Base-by-base conservation (phyloP, 2,797 vertebrate species). In the Enteromius unitaeniatus region DNA sequence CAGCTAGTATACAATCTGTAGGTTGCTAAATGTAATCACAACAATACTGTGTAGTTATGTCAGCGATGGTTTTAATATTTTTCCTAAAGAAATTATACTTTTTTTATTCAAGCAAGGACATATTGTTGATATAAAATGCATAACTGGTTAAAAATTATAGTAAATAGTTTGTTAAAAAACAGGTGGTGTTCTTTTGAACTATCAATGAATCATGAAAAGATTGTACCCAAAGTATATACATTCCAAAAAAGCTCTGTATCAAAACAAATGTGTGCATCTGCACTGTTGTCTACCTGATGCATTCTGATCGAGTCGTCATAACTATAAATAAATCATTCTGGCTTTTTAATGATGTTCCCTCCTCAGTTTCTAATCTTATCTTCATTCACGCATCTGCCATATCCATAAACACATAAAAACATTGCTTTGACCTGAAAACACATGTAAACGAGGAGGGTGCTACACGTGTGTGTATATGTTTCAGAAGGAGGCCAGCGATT, bases 401-500 rank as follows among this genome's bases (percentile, higher is more conserved):
- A 49, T 65, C 60, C 42, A 49, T 65, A 53, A 68, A 31, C 3
- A 5, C 7, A 21, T 14, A 5, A 42, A 62, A 8, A 4, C 4
- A 6, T 37, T 26, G 34, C 75, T 64, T 26, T 78, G 15, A 62
- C 42, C 76, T 47, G 5, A 78, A 65, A 72, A 26, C 23, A 42
- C 23, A 23, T 77, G 21, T 42, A 69, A 28, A 72, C 23, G 21
- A n/a, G 17, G 40, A 62, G 42, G 62, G 77, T 4, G 31, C 45
- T 6, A 19, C 4, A 45, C 42, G 14, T 13, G 13, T 13, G 13
- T 15, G 10, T 58, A 49, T 75, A 51, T 13, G 65, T 79, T 75
- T 73, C 37, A 47, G 34, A 85, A 82, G 4, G 31, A 85, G 84
- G 42, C 28, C 67, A 72, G 26, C 2, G 23, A 76, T 76, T 84